Base-by-base conservation (phyloP, 1,140 invertebrate species). In the Copidosoma floridanum region DNA sequence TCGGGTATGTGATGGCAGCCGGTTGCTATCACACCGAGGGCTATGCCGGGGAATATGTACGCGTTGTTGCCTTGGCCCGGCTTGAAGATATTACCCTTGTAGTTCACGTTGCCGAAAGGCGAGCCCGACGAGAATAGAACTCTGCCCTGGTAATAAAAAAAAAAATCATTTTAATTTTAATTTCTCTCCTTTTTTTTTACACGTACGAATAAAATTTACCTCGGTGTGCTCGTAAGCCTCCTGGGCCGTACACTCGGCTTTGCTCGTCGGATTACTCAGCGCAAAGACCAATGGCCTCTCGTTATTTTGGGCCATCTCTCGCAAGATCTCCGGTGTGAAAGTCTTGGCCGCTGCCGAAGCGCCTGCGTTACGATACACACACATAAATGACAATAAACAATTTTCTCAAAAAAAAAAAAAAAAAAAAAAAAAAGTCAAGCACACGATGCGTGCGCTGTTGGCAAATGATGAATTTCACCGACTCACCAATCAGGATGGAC, bases 11-110 rank as follows among this genome's bases (percentile, higher is more conserved):
- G 91, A 70, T 94, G 89, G 8, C 93, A 90, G 35, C 90, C 89
- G 0, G 90, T 89, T 7, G 86, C 86, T 51, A 97, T 93, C 14
- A 95, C 92, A 18, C 93, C 95, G 3, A 98, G 82, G 20, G 93
- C 94, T 1, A 98, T 87, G 41, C 93, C 94, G 1, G 95, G 95
- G 81, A 98, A 98, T 61, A 98, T 97, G 78, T 98, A 98, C 0
- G 95, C 92, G 75, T 98, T 98, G 79, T 98, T 98, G 46, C 95
- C 94, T 79, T 98, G 95, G 1, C 95, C 95, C 0, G 95, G 92
- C 61, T 89, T 85, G 75, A 86, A 96, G 3, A 86, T 88, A 73
- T 91, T 89, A 5, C 89, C 92, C 37, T 89, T 85, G 52, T 88
- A 84, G 1, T 82, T 80, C 0, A 97, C 92, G 18, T 91, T 86